phyloP scores from a whole-genome alignment of 2,888 invertebrate genomes.

The Ormyrus labotus region DNA sequence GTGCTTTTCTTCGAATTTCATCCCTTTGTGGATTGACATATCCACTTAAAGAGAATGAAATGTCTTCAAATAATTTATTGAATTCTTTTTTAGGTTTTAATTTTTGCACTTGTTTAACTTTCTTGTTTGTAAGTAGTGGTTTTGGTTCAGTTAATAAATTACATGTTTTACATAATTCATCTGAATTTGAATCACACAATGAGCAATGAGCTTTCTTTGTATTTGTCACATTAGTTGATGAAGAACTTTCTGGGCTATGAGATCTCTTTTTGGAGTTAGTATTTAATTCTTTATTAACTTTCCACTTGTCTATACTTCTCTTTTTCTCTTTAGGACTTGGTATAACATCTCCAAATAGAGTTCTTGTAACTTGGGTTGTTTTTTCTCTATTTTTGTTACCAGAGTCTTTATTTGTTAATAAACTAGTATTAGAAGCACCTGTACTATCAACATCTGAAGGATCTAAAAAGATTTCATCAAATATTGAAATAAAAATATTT shows the following conservation, averaged over 20 bases:
- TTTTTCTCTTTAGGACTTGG: constrained; percentile 51
- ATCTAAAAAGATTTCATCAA: constrained; percentile 26
- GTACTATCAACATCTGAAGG: neutral
- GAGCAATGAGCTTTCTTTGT: constrained; percentile 60
- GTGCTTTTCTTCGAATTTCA: constrained; percentile 69
- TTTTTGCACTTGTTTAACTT: constrained; percentile 23
- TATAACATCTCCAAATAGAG: constrained; percentile 69
- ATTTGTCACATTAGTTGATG: constrained; percentile 21
- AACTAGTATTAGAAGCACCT: neutral
- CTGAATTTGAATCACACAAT: constrained; percentile 60
- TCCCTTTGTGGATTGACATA: constrained; percentile 73
- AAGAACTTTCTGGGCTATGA: constrained; percentile 42
- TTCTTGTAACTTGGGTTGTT: constrained; percentile 56
- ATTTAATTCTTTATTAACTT: constrained; percentile 32
- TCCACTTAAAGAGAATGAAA: constrained; percentile 71
- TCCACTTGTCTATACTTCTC: constrained; percentile 37
- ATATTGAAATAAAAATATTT: constrained; percentile 8
- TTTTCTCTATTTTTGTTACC: constrained; percentile 48
- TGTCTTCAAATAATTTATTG: constrained; percentile 65
- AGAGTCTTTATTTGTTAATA: constrained; percentile 7
- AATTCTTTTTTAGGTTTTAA: constrained; percentile 62
- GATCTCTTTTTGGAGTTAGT: constrained; percentile 58
- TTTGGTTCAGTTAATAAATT: constrained; percentile 59
- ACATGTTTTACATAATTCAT: constrained; percentile 66
- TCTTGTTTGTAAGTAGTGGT: neutral